Evolutionary conservation across 2,888 invertebrate species (phyloP).

Genomic region (Itoplectis maculator): DNA sequence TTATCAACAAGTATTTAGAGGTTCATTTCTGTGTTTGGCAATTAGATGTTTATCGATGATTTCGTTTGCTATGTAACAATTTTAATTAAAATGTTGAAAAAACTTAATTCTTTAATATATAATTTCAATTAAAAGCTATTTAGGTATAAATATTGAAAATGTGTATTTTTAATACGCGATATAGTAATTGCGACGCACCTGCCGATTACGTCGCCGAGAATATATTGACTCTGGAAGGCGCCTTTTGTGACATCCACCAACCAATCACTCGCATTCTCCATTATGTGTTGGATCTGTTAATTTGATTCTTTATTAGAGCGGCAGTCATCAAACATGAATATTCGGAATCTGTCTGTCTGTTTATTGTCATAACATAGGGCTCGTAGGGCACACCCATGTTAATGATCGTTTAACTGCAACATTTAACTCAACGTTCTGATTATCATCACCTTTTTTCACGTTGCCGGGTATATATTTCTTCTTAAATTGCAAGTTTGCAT

Average conservation of each 20-base stretch:
- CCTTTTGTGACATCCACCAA: conserved; percentile 67
- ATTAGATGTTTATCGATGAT: not conserved
- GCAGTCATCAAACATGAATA: conserved; percentile 28
- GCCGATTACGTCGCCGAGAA: conserved; percentile 78
- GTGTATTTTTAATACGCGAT: not conserved
- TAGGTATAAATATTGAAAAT: not conserved
- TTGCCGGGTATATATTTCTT: no score
- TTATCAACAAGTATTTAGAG: no score
- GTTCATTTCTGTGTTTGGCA: no score
- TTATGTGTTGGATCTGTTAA: conserved; percentile 21
- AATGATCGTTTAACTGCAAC: conserved; percentile 12
- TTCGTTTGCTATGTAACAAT: no score
- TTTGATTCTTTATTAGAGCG: not conserved
- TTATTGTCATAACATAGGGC: conserved; percentile 20
- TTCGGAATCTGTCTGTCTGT: conserved; percentile 12
- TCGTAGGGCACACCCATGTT: not conserved
- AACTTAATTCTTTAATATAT: no score
- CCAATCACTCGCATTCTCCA: conserved; percentile 70
- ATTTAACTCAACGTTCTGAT: not conserved
- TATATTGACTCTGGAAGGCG: conserved; percentile 76
- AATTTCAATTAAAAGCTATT: no score
- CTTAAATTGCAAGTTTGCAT: conserved; percentile 36
- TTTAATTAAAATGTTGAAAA: no score
- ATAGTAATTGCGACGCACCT: conserved; percentile 72
- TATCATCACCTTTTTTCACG: no score